Percentiles rank a stretch among this genome's conserved stretches.
phyloP scores from a whole-genome alignment of 2,797 vertebrate species.

The Coregonus sp. region DNA sequence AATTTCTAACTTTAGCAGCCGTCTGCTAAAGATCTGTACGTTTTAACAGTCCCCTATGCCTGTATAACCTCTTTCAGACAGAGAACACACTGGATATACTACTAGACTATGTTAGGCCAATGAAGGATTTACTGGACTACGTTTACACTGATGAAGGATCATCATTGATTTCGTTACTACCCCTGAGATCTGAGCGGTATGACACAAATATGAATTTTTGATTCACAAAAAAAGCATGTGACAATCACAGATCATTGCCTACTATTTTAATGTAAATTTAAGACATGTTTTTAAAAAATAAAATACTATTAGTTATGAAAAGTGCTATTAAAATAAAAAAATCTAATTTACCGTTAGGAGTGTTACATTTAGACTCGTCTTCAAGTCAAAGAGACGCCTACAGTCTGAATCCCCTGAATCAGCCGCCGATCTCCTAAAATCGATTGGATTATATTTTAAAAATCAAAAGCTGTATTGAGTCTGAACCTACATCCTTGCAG shows the following conservation, averaged over 20 bases:
- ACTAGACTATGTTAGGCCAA: background rate
- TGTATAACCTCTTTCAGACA: background rate
- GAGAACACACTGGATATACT: background rate
- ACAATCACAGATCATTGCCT: slow-evolving; percentile 17
- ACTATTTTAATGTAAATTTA: background rate
- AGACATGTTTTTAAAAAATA: background rate
- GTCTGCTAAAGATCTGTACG: background rate
- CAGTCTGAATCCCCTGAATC: background rate
- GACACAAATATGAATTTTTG: background rate
- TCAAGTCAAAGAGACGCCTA: background rate
- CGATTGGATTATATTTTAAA: background rate
- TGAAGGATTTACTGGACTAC: background rate
- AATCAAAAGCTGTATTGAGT: background rate
- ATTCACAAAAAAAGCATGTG: background rate
- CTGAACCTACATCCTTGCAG: background rate
- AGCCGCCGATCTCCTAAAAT: background rate
- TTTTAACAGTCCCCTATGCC: background rate
- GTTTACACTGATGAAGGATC: slow-evolving; percentile 16
- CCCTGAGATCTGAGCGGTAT: slow-evolving; percentile 54
- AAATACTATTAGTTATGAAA: background rate
- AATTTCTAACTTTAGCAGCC: slow-evolving; percentile 9
- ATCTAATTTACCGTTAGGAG: background rate
- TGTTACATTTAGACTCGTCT: background rate
- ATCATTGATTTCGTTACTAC: slow-evolving; percentile 23
- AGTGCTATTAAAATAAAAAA: background rate